A percentile compares a stretch with the other conserved stretches of the same genome.
Evolutionary conservation across 2,113 vertebrate species (phyloP).

Genomic region (Engraulis encrasicolus): DNA sequence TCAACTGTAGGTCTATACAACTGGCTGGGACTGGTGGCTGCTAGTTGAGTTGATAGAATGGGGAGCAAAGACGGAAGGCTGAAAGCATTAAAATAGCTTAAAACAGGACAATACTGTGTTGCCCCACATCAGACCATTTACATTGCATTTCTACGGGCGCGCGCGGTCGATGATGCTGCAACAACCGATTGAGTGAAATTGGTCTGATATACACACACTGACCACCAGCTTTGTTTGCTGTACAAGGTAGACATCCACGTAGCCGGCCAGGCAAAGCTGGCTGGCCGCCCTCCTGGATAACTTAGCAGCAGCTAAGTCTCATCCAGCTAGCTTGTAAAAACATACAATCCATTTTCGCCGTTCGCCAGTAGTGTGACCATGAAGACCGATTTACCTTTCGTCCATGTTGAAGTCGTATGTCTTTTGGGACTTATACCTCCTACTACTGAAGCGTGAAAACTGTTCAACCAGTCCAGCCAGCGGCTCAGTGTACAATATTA

Average conservation of each 20-base stretch:
- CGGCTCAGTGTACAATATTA: neutral
- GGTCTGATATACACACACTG: neutral
- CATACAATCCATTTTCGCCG: neutral
- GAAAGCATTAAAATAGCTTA: neutral
- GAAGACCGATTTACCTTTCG: neutral
- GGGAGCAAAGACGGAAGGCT: neutral
- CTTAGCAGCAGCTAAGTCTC: neutral
- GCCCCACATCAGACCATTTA: neutral
- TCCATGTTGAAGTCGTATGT: neutral
- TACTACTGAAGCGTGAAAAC: neutral
- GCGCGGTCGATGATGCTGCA: too few species aligned
- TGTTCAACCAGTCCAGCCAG: neutral
- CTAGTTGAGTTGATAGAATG: neutral
- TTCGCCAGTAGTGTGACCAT: neutral
- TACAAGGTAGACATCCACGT: conserved; percentile 1
- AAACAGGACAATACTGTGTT: neutral
- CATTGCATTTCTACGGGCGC: too few species aligned
- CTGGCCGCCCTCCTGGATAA: neutral
- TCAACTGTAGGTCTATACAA: neutral
- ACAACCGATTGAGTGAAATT: too few species aligned
- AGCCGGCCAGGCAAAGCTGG: neutral
- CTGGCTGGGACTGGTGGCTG: neutral
- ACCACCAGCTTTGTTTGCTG: neutral
- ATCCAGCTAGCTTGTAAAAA: neutral
- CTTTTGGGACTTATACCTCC: neutral